Conservation (phyloP, 1,140 invertebrate species). For the Drosophila equinoxialis region DNA sequence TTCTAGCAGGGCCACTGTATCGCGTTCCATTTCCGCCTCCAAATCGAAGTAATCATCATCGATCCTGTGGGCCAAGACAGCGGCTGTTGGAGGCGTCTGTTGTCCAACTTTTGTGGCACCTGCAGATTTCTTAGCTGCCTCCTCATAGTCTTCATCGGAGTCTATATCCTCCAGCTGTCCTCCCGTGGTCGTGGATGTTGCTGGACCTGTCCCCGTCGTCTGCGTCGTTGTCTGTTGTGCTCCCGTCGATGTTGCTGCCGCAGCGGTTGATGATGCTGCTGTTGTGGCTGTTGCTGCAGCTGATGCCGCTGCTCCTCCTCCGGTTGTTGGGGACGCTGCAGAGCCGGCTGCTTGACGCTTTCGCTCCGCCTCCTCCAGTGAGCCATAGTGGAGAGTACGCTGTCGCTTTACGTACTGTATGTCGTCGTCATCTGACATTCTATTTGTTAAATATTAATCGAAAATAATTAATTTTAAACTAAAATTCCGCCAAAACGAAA, state of each 20-base stretch:
- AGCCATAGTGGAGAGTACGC: conserved; percentile 93
- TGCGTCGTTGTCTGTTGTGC: conserved; percentile 19
- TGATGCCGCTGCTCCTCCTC: conserved; percentile 53
- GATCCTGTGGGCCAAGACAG: conserved; percentile 73
- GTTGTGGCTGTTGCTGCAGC: conserved; percentile 32
- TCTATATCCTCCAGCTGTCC: conserved; percentile 80
- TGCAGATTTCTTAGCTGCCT: conserved; percentile 70
- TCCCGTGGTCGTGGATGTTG: conserved; percentile 29
- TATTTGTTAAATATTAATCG: conserved; percentile 25
- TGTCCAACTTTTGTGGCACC: conserved; percentile 56
- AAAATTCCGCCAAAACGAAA: conserved; percentile 74
- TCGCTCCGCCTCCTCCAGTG: conserved; percentile 91
- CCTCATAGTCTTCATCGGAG: conserved; percentile 84
- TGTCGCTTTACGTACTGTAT: conserved; percentile 89
- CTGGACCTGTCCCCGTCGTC: conserved; percentile 10
- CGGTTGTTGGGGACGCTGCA: conserved; percentile 38
- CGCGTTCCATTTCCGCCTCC: conserved; percentile 93
- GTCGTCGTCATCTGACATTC: conserved; percentile 95
- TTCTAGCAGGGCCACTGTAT: conserved; percentile 94
- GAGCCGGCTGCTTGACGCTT: conserved; percentile 84
- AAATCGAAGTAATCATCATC: conserved; percentile 94
- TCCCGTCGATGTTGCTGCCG: conserved; percentile 52
- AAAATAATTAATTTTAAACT: conserved; percentile 76
- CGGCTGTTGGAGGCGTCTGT: conserved; percentile 81
- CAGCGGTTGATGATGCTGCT: too few relatives aligned